Base-by-base conservation (phyloP, 2,113 vertebrate genomes). In the Calcarius ornatus region DNA sequence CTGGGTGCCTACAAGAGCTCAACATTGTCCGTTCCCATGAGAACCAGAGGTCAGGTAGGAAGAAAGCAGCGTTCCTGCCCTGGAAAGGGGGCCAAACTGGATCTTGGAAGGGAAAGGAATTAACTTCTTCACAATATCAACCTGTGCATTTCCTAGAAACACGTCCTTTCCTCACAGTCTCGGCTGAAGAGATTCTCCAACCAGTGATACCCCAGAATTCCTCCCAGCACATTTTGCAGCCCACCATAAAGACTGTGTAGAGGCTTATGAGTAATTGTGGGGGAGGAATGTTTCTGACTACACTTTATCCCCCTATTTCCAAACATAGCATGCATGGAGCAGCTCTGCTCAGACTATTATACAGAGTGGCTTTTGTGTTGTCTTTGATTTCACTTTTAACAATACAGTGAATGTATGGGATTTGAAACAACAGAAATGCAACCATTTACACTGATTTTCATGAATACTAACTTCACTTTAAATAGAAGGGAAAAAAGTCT, bases 261-360 rank as follows among this genome's bases (percentile, higher is more conserved):
- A 83, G 71, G n/a, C 17, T 56, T 88, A 68, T 81, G 85, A 95
- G 82, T 83, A 94, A 88, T n/a, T 64, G 60, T 65, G 84, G 79
- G 86, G 93, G 90, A 88, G 90, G 87, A 95, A 83, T 86, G 92
- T 90, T 92, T 96, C 83, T 84, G 72, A 71, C 43, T 90, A 78
- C n/a, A 45, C 40, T 76, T 88, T 73, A 59, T 79, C 43, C 80
- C 85, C 0, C 0, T 93, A 89, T 87, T 91, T 80, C 73, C 81
- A 93, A 91, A 96, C 77, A 86, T 68, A 96, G 79, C 50, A 69
- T 0, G 73, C 88, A 81, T 75, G 54, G 77, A 90, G 57, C 88
- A 68, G 43, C 47, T 80, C 88, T 90, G 25, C 78, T 92, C 88
- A 83, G 64, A 78, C 38, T 92, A 35, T 69, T 88, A 56, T 70